phyloP scores from a whole-genome alignment of 2,113 vertebrate genomes.

The Sardina pilchardus region DNA sequence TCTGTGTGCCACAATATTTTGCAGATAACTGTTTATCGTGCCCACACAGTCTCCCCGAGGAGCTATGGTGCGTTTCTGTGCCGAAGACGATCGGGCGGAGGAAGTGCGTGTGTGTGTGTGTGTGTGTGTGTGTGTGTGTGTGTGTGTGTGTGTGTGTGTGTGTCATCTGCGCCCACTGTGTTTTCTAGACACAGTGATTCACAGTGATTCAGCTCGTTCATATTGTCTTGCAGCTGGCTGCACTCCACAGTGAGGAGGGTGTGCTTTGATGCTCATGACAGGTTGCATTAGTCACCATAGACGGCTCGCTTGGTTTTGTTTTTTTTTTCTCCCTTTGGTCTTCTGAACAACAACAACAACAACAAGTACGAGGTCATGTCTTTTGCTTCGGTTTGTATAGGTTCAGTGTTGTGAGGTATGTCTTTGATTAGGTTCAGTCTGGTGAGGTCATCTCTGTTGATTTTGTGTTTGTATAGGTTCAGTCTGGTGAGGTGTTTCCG shows the following conservation, averaged over 20 bases:
- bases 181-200: constrained; percentile 3
- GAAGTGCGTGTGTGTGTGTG: neutral
- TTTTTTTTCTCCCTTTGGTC: neutral
- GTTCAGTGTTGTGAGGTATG: neutral
- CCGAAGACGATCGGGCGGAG: neutral
- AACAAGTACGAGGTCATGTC: neutral
- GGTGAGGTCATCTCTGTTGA: neutral
- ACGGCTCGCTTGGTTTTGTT: neutral
- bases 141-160: constrained; percentile 8
- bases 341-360: neutral
- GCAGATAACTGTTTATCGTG: constrained; percentile 16
- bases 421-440: no score
- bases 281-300: neutral
- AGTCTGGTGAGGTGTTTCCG: neutral
- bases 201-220: neutral
- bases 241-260: neutral
- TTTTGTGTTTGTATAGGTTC: neutral
- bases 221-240: constrained; percentile 9
- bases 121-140: neutral
- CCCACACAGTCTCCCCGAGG: neutral
- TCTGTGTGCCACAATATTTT: neutral
- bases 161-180: neutral
- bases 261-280: neutral
- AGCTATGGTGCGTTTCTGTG: constrained; percentile 1
- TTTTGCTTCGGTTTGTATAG: neutral